These are phyloP conservation scores for Eupithecia pulchellata DNA, from an alignment of 2,888 invertebrate species.

Conservation along the genomic window DNA sequence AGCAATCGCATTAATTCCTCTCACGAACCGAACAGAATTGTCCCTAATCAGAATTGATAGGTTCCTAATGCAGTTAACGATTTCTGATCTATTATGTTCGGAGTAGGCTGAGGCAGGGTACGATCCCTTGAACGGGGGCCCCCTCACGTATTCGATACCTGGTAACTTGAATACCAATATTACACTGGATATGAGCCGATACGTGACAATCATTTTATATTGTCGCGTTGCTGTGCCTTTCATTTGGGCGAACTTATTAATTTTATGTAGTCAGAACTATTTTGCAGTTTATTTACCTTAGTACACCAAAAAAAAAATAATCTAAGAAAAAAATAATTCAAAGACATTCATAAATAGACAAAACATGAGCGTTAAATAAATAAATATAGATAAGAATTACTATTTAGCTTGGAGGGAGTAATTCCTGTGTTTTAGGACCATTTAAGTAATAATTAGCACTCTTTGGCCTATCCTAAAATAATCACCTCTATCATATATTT, in stretches of 20 bases:
- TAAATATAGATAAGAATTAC: no score
- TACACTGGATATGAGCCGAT: constrained; percentile 41
- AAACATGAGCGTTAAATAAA: no score
- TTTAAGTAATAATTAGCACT: no score
- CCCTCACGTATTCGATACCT: constrained; percentile 62
- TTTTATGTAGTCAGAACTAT: no score
- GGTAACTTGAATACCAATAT: constrained; percentile 47
- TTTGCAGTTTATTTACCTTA: neutral
- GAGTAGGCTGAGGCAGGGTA: constrained; percentile 43
- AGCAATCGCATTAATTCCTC: constrained; percentile 37
- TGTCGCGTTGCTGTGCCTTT: constrained; percentile 36
- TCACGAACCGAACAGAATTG: constrained; percentile 48
- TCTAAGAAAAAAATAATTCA: no score
- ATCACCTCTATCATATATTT: no score
- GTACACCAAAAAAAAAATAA: neutral
- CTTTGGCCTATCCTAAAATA: no score
- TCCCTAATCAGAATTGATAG: constrained; percentile 39
- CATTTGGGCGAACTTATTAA: neutral
- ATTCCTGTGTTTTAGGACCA: no score
- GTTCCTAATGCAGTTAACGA: constrained; percentile 45
- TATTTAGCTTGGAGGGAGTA: no score
- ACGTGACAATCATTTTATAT: constrained; percentile 43
- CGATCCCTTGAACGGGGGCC: constrained; percentile 55
- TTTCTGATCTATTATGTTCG: constrained; percentile 55
- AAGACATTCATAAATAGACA: neutral